These are phyloP conservation scores for Numenius phaeopus DNA, from an alignment of 2,797 vertebrate genomes.

Conservation along the genomic window DNA sequence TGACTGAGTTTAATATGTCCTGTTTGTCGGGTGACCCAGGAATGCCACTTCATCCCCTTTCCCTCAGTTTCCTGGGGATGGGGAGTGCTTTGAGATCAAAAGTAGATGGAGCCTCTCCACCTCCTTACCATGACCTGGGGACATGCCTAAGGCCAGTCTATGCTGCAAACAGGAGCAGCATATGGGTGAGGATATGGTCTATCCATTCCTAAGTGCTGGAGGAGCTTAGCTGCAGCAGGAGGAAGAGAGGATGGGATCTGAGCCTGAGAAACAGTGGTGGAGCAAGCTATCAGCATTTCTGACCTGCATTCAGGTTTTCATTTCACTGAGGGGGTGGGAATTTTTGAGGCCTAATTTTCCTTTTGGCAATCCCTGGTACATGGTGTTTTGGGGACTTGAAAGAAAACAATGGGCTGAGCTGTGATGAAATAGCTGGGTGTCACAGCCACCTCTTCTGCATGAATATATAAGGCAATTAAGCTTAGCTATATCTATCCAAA, in stretches of 20 bases:
- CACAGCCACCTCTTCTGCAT: not conserved
- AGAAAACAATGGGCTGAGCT: not conserved
- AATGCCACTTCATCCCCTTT: not conserved
- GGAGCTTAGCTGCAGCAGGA: not conserved
- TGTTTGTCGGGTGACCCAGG: not conserved
- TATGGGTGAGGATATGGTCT: not conserved
- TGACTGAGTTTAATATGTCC: not conserved
- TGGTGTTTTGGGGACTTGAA: not conserved
- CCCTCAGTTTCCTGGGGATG: not conserved
- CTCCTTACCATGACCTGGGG: not conserved
- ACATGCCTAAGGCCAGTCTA: not conserved
- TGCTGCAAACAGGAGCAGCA: not conserved
- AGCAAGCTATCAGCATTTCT: not conserved
- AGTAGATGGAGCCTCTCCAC: not conserved
- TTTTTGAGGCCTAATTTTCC: not conserved
- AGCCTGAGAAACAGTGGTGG: not conserved
- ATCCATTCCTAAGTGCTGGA: not conserved
- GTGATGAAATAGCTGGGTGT: not conserved
- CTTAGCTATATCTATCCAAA: not conserved
- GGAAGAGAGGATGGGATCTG: not conserved
- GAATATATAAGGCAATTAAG: not conserved
- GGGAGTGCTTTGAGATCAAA: not conserved
- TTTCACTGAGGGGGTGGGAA: fast-evolving
- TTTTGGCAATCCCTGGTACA: not conserved
- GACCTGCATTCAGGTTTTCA: not conserved